Conservation (phyloP, 2,888 invertebrate species). For the Augochlorella aurata region DNA sequence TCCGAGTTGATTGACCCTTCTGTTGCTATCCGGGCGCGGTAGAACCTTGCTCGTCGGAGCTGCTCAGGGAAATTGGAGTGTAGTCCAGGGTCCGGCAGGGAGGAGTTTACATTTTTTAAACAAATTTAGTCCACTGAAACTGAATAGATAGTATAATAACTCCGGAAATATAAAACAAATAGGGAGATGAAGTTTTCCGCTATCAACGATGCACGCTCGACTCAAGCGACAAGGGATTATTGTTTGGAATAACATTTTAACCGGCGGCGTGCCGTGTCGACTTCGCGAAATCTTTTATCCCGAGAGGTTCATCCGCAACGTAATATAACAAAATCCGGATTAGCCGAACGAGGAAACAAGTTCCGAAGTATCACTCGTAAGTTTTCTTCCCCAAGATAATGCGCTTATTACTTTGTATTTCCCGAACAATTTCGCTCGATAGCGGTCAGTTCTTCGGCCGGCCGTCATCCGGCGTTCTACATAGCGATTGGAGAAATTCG, state of each 20-base stretch:
- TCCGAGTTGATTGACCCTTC: no score
- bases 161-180: no score
- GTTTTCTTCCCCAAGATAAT: neutral
- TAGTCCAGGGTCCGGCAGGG: no score
- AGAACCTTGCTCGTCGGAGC: no score
- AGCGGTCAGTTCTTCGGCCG: neutral
- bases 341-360: neutral
- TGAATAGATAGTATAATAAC: no score
- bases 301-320: neutral
- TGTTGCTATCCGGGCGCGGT: no score
- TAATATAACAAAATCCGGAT: neutral
- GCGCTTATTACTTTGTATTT: conserved; percentile 1
- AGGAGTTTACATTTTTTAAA: no score
- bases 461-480: neutral
- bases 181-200: no score
- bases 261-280: neutral
- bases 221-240: no score
- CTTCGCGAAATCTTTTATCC: neutral
- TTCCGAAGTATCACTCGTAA: conserved; percentile 1
- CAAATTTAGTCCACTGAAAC: no score
- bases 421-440: neutral
- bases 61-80: no score
- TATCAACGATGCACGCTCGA: no score
- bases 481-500: neutral
- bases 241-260: neutral